Evolutionary conservation across 2,888 invertebrate genomes (phyloP), one percentile per base, ranked within the genome.

Genomic region (Caenorhabditis zanzibari): DNA sequence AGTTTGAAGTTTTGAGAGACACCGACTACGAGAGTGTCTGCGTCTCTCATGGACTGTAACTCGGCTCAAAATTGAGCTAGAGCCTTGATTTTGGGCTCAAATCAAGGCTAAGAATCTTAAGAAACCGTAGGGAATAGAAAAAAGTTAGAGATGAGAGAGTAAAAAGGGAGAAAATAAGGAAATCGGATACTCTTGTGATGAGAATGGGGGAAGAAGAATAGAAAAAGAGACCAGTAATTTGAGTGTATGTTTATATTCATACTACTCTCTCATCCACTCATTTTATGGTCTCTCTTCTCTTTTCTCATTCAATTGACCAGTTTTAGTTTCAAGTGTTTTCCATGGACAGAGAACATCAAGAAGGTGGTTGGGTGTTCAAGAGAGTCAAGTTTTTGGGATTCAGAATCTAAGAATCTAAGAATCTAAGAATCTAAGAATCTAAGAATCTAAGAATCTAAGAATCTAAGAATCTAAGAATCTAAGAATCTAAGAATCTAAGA

Each of bases 321-420:
- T 52, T 44, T 26, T 41, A 63, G 68, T 68, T 71, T 79, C 71
- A 71, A 79, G 77, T 71, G 77, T 79, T 77, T 77, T 77, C n/a
- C 68, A n/a, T 19, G 12, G 19, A 16, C 16, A 69, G 35, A 35
- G n/a, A 28, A 12, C 47, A 47, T 47, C 19, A 47, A 19, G 49
- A 19, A 49, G 19, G 19, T 47, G 38, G 5, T 10, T 38, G 38
- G 47, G 47, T 47, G 47, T 47, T 47, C 47, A 19, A 19, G 47
- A 47, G 47, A 19, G 38, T 6, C 10, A 12, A 12, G 38, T 2
- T 6, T 12, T 38, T 2, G 2, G 38, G 38, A 38, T 38, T 38
- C 38, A 38, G 38, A 12, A 38, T 38, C 38, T 32, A 32, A 32
- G 32, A 32, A 32, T 32, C 32, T 32, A 6, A 38, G 38, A 38